Evolutionary conservation across 2,113 vertebrate species (phyloP), one percentile per base, ranked within the genome.

Genomic region (Cyanistes caeruleus): DNA sequence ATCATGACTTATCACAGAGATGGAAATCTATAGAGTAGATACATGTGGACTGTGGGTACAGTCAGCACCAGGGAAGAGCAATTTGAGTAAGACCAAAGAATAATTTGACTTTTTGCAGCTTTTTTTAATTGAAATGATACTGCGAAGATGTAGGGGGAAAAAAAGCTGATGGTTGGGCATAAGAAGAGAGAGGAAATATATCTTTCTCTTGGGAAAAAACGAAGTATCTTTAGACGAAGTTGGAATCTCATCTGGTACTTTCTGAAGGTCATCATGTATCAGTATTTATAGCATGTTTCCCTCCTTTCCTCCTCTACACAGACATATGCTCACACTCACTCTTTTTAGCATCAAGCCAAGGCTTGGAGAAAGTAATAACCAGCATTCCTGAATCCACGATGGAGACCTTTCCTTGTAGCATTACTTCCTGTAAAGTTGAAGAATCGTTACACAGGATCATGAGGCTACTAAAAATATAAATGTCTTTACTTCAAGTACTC

Each of bases 11-110:
- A 4, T 3, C 72, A 48, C 6, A 49, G 28, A 28, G n/a, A 27
- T 9, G 1, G 23, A 13, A 70, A 43, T 53, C 63, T 65, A 0
- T 10, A 21, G 27, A 88, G 31, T 53, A 41, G 33, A 35, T 10
- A 6, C 2, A 2, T 51, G 52, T 52, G 35, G 11, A 22, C 19
- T 63, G 0, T 5, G 31, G 12, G 3, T 63, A n/a, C 2, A 3
- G 12, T 55, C 4, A 19, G 21, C 62, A 58, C 5, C 6, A 60
- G 48, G 39, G 46, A 63, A 46, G 43, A 48, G 41, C 25, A 56
- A 10, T 64, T 75, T 79, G 52, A 84, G n/a, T 43, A 70, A 89
- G 89, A 49, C 5, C 22, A 63, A 79, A 52, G 27, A 78, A 58
- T 15, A 64, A 13, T 24, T 90, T 76, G 24, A 48, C 11, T 78